These are phyloP conservation scores for Lasioglossum morio DNA, from an alignment of 2,888 invertebrate genomes.

Conservation along the genomic window DNA sequence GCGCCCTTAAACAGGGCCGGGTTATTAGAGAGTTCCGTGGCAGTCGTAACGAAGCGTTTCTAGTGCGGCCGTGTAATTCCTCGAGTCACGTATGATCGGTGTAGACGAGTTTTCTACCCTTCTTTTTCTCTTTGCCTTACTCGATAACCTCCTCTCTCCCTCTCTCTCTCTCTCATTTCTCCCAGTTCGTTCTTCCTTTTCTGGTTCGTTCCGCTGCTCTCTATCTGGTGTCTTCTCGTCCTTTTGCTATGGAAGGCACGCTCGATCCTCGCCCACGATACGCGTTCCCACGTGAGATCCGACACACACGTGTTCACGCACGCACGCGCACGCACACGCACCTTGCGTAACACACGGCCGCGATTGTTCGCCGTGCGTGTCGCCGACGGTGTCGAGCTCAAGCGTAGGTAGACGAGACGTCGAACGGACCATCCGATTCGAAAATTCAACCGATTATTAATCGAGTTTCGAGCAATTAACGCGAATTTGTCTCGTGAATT, in stretches of 20 bases:
- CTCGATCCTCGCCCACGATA: slow-evolving; percentile 61
- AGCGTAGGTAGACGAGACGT: neutral
- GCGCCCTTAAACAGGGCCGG: slow-evolving; percentile 15
- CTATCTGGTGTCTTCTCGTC: slow-evolving; percentile 37
- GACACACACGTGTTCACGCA: slow-evolving; percentile 45
- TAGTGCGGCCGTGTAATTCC: slow-evolving; percentile 24
- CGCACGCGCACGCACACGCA: slow-evolving; percentile 47
- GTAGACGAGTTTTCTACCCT: slow-evolving; percentile 40
- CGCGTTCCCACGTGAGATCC: slow-evolving; percentile 65
- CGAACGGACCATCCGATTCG: slow-evolving; percentile 17
- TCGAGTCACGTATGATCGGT: slow-evolving; percentile 51
- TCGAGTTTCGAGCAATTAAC: neutral
- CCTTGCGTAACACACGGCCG: slow-evolving; percentile 63
- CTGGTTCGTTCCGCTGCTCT: slow-evolving; percentile 10
- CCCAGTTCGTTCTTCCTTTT: neutral
- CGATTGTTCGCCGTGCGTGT: slow-evolving; percentile 48
- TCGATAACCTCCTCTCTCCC: neutral
- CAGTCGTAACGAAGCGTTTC: slow-evolving; percentile 36
- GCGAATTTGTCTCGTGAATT: neutral
- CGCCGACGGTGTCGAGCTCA: neutral
- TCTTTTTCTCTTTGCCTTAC: neutral
- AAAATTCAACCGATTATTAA: neutral
- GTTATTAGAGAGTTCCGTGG: slow-evolving; percentile 37
- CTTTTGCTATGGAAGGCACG: slow-evolving; percentile 51
- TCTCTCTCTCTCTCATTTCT: neutral